These are phyloP conservation scores for Lynx canadensis DNA, from an alignment of 2,113 vertebrate species.

Conservation along the genomic window DNA sequence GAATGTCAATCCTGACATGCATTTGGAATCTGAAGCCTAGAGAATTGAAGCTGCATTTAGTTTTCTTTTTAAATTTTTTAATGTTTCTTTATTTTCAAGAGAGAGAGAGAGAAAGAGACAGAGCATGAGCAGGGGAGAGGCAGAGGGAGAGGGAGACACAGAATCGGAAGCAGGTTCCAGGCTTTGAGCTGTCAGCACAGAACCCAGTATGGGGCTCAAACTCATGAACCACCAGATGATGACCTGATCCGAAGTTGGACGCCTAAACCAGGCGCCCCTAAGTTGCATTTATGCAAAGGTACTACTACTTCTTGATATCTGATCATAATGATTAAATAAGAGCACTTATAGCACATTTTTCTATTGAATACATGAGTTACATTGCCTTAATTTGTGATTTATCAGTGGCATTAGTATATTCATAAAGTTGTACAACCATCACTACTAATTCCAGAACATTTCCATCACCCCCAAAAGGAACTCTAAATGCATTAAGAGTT, in stretches of 20 bases:
- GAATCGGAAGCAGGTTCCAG: too few relatives aligned
- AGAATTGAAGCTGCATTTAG: too few relatives aligned
- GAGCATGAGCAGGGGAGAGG: too few relatives aligned
- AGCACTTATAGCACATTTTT: neutral
- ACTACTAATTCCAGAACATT: neutral
- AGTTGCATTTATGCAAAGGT: neutral
- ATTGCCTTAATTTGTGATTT: neutral
- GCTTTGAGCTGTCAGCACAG: too few relatives aligned
- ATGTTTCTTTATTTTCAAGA: too few relatives aligned
- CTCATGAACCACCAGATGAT: too few relatives aligned
- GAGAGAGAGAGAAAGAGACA: too few relatives aligned
- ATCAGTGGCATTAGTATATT: neutral
- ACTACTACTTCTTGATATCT: neutral
- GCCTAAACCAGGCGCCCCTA: too few relatives aligned
- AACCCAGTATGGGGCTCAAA: too few relatives aligned
- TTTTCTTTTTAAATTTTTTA: too few relatives aligned
- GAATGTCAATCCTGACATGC: neutral
- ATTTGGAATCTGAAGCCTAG: neutral
- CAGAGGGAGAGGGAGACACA: too few relatives aligned
- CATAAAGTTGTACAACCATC: neutral
- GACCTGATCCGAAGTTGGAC: too few relatives aligned
- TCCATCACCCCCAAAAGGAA: neutral
- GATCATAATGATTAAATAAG: neutral
- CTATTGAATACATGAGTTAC: neutral
- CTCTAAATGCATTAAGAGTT: rapidly evolving